Base-by-base conservation (phyloP, 1,140 invertebrate species). In the Andrena cerasifolii region DNA sequence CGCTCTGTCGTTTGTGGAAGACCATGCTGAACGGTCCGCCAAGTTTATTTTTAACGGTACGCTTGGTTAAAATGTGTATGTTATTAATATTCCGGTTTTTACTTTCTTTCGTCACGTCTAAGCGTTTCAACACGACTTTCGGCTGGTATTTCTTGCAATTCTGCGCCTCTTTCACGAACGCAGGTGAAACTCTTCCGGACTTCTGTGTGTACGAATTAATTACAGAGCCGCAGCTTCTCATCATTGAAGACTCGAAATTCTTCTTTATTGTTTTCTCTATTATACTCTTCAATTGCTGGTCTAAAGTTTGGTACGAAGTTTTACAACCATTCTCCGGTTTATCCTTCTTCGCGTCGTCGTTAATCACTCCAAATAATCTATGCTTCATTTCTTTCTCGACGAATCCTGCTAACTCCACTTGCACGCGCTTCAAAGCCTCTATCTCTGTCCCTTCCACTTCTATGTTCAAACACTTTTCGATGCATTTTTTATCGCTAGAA, bases 401-500 rank as follows among this genome's bases (percentile, higher is more conserved):
- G 14, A 91, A 92, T 7, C 70, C 65, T 6, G 89, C 90, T 0
- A 93, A 62, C 21, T 90, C 88, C 0, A 73, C n/a, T 47, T 93
- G 92, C 18, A 91, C 85, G 0, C 78, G 80, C 45, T 89, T 89
- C 2, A 92, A 54, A 3, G 87, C 70, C 2, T 83, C 70, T 1
- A 90, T 63, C 53, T 92, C 90, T 6, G 86, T 87, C 7, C 90
- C 89, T 49, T 92, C 91, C 0, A 92, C 86, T 45, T 92, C 89
- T 21, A 92, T 91, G 18, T 92, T 92, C 10, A 93, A 66, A 78
- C 91, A 92, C 26, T 87, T 86, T 58, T 92, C 88, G 0, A 90
- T 14, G 18, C 79, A 85, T 56, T 82, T 88, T 43, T 84, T 89
- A 16, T 89, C 85, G 10, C 78, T 84, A 1, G 49, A 16, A n/a